phyloP scores from a whole-genome alignment of 2,888 invertebrate species.

The Apamea epomidion region DNA sequence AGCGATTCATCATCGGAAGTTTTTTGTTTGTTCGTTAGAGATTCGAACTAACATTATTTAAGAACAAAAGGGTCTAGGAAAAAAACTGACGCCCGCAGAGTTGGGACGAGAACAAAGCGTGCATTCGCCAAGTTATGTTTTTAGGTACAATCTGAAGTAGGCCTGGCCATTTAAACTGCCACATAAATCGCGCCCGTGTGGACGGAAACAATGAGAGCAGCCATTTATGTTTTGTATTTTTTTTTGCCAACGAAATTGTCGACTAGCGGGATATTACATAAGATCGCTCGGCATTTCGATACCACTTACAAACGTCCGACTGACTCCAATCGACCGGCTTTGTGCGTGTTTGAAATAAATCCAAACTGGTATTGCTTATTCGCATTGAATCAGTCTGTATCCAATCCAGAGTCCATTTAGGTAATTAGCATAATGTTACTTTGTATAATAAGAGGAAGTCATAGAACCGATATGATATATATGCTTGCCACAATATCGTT shows the following conservation, averaged over 20 bases:
- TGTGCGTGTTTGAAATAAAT: slow-evolving; percentile 67
- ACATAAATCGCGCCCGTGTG: slow-evolving; percentile 85
- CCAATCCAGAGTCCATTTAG: slow-evolving; percentile 59
- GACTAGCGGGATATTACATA: slow-evolving; percentile 80
- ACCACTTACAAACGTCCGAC: slow-evolving; percentile 71
- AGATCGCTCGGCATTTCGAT: slow-evolving; percentile 74
- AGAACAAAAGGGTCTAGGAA: slow-evolving; percentile 85
- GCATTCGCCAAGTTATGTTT: slow-evolving; percentile 82
- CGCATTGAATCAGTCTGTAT: slow-evolving; percentile 54
- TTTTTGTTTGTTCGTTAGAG: slow-evolving; percentile 79
- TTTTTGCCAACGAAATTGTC: slow-evolving; percentile 75
- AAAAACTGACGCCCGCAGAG: slow-evolving; percentile 82
- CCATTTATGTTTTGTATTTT: slow-evolving; percentile 76
- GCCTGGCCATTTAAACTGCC: slow-evolving; percentile 83
- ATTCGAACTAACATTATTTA: slow-evolving; percentile 86
- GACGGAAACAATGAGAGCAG: slow-evolving; percentile 85
- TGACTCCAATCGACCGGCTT: slow-evolving; percentile 69
- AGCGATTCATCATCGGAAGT: slow-evolving; percentile 80
- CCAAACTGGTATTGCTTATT: slow-evolving; percentile 69
- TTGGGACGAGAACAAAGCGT: slow-evolving; percentile 83
- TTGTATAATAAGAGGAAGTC: slow-evolving; percentile 53
- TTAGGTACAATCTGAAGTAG: slow-evolving; percentile 79
- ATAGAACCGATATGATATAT: slow-evolving; percentile 44
- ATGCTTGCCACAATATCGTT: slow-evolving; percentile 17
- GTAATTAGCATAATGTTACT: slow-evolving; percentile 65